These are phyloP conservation scores for Pinna nobilis DNA, from an alignment of 1,140 invertebrate genomes.

Conservation along the genomic window DNA sequence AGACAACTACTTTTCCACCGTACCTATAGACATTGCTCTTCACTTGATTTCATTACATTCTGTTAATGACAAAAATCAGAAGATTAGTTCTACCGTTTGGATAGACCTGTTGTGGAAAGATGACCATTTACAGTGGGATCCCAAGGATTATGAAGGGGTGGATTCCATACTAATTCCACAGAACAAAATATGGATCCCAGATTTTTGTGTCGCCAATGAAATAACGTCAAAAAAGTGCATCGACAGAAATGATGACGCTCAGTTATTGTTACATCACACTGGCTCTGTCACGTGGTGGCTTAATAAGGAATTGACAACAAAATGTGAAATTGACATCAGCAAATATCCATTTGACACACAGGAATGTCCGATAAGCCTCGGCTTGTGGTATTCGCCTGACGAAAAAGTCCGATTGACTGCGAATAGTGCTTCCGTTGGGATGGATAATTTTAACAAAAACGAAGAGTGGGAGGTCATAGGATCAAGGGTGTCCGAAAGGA, in stretches of 20 bases:
- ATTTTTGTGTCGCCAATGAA: conserved; percentile 21
- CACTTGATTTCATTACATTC: background rate
- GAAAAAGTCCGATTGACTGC: background rate
- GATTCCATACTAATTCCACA: conserved; percentile 5
- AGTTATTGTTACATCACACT: background rate
- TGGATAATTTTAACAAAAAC: conserved; percentile 5
- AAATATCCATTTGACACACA: conserved; percentile 33
- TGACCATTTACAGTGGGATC: background rate
- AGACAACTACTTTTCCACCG: background rate
- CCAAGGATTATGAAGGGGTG: background rate
- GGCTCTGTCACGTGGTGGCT: background rate
- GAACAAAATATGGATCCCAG: conserved; percentile 16
- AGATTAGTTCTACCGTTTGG: background rate
- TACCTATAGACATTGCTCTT: background rate
- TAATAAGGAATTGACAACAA: background rate
- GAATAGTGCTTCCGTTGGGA: background rate
- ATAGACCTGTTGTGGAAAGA: conserved; percentile 17
- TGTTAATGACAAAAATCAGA: background rate
- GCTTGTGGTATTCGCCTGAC: conserved; percentile 25
- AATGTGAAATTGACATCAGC: conserved; percentile 15
- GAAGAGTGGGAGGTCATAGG: conserved; percentile 22
- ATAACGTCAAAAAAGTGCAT: conserved; percentile 11
- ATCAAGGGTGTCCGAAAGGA: background rate
- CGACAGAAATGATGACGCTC: background rate
- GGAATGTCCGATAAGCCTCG: conserved; percentile 16